These are phyloP conservation scores for Aelia acuminata DNA, from an alignment of 2,888 invertebrate genomes.

Conservation along the genomic window DNA sequence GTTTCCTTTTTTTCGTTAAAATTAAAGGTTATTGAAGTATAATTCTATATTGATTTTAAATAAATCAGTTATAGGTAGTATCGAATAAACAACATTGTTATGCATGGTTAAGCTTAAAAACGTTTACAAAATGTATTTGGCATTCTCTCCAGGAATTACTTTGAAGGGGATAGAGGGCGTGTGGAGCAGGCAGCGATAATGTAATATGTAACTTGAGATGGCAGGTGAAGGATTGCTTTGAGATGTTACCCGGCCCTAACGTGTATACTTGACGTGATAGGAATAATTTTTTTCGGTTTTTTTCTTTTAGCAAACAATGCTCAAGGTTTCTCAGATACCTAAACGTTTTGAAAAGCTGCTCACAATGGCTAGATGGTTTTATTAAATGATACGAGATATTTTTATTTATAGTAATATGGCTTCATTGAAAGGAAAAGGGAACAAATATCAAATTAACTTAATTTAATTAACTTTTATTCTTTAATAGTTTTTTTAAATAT, in stretches of 20 bases:
- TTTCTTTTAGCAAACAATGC: neutral
- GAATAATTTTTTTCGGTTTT: neutral
- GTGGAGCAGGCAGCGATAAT: conserved; percentile 3
- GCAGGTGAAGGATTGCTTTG: conserved; percentile 12
- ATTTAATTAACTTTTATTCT: too few relatives aligned
- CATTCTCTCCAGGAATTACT: neutral
- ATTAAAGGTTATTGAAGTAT: too few relatives aligned
- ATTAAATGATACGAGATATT: neutral
- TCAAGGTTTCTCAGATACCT: neutral
- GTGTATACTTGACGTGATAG: conserved; percentile 8
- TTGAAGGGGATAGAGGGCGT: neutral
- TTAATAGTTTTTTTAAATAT: too few relatives aligned
- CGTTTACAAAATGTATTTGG: neutral
- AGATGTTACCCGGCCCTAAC: neutral
- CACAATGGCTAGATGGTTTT: neutral
- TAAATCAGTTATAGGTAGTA: neutral
- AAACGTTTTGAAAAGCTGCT: neutral
- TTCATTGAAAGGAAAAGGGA: too few relatives aligned
- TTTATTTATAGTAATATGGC: too few relatives aligned
- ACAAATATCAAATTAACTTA: too few relatives aligned
- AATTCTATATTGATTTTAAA: too few relatives aligned
- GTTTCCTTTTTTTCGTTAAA: too few relatives aligned
- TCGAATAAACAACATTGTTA: neutral
- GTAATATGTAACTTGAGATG: conserved; percentile 27
- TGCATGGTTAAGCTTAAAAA: neutral